Conservation (phyloP, 1,140 invertebrate species). For the Leptoteleia sp. region DNA sequence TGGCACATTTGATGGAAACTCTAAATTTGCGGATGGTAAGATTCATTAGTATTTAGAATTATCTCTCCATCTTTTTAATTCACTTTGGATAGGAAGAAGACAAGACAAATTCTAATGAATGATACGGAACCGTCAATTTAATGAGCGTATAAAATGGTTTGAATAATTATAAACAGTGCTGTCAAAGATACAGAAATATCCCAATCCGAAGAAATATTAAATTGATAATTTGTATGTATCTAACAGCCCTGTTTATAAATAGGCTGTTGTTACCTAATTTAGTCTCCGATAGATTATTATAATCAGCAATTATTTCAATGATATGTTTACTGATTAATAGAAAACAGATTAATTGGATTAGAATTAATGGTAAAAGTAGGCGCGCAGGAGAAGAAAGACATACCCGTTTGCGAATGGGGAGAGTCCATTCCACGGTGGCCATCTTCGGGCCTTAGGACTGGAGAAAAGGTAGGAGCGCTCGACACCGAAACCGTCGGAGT, state of each 20-base stretch:
- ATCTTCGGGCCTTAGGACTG: slow-evolving; percentile 79
- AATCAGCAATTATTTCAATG: not conserved
- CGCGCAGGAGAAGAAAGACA: slow-evolving; percentile 27
- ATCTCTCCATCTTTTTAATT: too few relatives aligned
- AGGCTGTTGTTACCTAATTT: slow-evolving; percentile 43
- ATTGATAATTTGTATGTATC: not conserved
- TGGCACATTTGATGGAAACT: too few relatives aligned
- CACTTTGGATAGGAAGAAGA: too few relatives aligned
- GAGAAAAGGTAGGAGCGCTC: slow-evolving; percentile 79
- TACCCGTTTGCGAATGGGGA: slow-evolving; percentile 81
- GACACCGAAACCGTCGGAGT: slow-evolving; percentile 79
- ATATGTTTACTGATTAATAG: too few relatives aligned
- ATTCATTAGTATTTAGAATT: too few relatives aligned
- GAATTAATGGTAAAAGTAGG: too few relatives aligned
- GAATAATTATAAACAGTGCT: slow-evolving; percentile 24
- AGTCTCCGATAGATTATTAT: slow-evolving; percentile 3
- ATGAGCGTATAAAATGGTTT: too few relatives aligned
- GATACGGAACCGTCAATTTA: not conserved
- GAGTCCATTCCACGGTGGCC: slow-evolving; percentile 80
- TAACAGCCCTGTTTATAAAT: slow-evolving; percentile 22
- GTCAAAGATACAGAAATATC: not conserved
- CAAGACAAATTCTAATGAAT: not conserved
- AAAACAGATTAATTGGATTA: not conserved
- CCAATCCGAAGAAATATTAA: too few relatives aligned
- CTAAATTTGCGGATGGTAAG: too few relatives aligned